Conservation (phyloP, 2,113 vertebrate species). For the Stigmatopora nigra region DNA sequence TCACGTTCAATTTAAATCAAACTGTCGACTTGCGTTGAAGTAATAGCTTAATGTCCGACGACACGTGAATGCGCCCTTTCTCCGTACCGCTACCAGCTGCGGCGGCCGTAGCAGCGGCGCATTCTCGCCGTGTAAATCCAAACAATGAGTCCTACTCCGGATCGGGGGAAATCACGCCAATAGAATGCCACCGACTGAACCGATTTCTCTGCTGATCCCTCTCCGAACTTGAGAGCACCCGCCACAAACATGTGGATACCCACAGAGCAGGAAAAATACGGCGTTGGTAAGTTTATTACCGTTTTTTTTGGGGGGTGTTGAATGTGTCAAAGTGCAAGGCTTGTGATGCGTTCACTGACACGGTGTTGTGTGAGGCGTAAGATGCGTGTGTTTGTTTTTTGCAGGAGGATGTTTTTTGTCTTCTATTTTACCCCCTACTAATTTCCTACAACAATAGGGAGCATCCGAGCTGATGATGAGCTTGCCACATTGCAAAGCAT, state of each 20-base stretch:
- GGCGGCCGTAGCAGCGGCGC: constrained; percentile 30
- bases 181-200: constrained; percentile 60
- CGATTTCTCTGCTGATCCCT: constrained; percentile 38
- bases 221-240: constrained; percentile 45
- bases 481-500: constrained; percentile 50
- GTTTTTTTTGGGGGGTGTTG: constrained; percentile 18
- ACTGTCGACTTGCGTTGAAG: not conserved
- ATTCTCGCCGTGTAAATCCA: constrained; percentile 59
- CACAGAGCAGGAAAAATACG: constrained; percentile 95
- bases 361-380: not conserved
- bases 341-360: constrained; percentile 10
- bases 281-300: constrained; percentile 84
- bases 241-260: constrained; percentile 88
- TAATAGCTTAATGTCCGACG: constrained; percentile 17
- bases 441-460: not conserved
- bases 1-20: not conserved
- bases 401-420: not conserved
- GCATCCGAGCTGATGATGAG: constrained; percentile 31
- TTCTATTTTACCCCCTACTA: not conserved
- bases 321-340: not conserved
- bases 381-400: not conserved
- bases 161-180: constrained; percentile 52
- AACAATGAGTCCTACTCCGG: constrained; percentile 71
- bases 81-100: constrained; percentile 41
- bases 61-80: constrained; percentile 27